Evolutionary conservation across 2,797 vertebrate species (phyloP), one percentile per base, ranked within the genome.

Genomic region (Yasuhikotakia modesta): DNA sequence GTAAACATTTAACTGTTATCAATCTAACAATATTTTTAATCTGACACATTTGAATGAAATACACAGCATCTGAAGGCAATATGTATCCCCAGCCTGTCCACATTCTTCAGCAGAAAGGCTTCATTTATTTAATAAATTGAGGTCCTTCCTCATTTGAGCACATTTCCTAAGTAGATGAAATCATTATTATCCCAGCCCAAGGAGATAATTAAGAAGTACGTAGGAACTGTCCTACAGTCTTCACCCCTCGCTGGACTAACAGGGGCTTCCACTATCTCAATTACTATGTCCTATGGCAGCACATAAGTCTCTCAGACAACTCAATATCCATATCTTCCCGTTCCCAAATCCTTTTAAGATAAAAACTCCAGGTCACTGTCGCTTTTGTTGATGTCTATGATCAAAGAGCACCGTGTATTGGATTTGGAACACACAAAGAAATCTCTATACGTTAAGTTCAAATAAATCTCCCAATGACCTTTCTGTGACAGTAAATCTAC

Each of bases 51-150:
- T 66, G 16, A 45, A 48, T 19, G 4, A 55, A 27, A 27, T 24
- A 57, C 11, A 30, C 35, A 67, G 4, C 5, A 6, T 73, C 22
- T 57, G 24, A 58, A 67, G 39, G 3, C 39, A 48, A 46, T 58
- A 17, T 57, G 52, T 24, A 46, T 60, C 32, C 13, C 5, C 8
- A 76, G 8, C 24, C 64, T 32, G n/a, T 64, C 22, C 52, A 48
- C 16, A 0, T 52, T 24, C 57, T 78, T 10, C 46, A 43, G 27
- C 27, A 63, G 57, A 45, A 60, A 24, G 21, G 53, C 30, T 76
- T 72, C 14, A 45, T 82, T 75, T 64, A 82, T 79, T 63, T 76
- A 70, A 50, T 61, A 24, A 61, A 48, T n/a, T 32, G 69, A 68
- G 32, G 55, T 7, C 19, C 30, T 70, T 78, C 45, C 19, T 53